phyloP scores from a whole-genome alignment of 2,113 vertebrate genomes.

The Triplophysa tibetana region DNA sequence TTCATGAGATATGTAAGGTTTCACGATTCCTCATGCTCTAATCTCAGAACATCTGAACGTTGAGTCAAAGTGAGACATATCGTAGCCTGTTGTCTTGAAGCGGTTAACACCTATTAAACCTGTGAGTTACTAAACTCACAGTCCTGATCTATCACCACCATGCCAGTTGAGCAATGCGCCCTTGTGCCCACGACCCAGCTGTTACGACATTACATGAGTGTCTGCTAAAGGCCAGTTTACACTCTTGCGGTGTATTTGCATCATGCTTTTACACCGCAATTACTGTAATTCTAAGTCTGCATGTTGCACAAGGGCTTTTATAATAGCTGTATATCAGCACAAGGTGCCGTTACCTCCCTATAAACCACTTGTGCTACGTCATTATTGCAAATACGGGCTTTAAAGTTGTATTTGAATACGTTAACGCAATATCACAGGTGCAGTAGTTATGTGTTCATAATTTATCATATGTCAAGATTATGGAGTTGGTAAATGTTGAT shows the following conservation, averaged over 20 bases:
- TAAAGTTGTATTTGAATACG: neutral
- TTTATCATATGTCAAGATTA: neutral
- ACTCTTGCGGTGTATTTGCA: neutral
- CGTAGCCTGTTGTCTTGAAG: too few relatives aligned
- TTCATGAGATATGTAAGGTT: too few relatives aligned
- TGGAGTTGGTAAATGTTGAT: neutral
- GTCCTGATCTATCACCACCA: neutral
- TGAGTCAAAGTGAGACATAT: too few relatives aligned
- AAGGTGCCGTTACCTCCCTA: neutral
- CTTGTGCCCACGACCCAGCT: neutral
- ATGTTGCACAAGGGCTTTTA: neutral
- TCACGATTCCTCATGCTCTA: too few relatives aligned
- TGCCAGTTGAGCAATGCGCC: conserved; percentile 7
- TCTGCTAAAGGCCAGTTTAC: conserved; percentile 14
- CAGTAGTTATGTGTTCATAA: neutral
- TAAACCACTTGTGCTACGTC: neutral
- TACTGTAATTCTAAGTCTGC: conserved; percentile 2
- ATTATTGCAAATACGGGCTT: neutral
- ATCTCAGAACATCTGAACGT: too few relatives aligned
- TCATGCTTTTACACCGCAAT: neutral
- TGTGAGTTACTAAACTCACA: neutral
- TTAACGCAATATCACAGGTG: neutral
- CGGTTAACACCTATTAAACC: neutral
- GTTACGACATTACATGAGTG: neutral
- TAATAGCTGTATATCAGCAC: neutral